Conservation (phyloP, 2,888 invertebrate species). For the Yponomeuta plumbellus region DNA sequence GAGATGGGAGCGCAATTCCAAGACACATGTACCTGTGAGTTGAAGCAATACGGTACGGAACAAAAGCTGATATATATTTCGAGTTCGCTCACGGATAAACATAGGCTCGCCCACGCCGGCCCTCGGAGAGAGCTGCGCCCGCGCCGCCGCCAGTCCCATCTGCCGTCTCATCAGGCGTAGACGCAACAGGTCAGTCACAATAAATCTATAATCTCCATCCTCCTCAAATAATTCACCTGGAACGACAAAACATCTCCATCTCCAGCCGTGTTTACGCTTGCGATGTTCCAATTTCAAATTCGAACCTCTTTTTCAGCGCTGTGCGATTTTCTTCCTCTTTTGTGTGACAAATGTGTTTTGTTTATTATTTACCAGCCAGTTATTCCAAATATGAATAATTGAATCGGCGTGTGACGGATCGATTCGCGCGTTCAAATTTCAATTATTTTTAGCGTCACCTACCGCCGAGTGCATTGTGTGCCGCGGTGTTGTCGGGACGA, state of each 20-base stretch:
- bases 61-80: conserved; percentile 71
- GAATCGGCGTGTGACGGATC: background rate
- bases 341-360: conserved; percentile 5
- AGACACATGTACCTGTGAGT: conserved; percentile 5
- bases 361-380: conserved; percentile 12
- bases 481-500: conserved; percentile 41
- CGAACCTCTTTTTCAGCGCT: conserved; percentile 11
- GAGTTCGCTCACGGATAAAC: conserved; percentile 72
- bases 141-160: conserved; percentile 55
- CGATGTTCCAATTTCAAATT: conserved; percentile 3
- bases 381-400: conserved; percentile 3
- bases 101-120: conserved; percentile 67
- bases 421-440: conserved; percentile 21
- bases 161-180: conserved; percentile 59
- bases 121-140: conserved; percentile 41
- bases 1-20: background rate
- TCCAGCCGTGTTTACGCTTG: background rate
- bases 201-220: background rate
- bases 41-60: conserved; percentile 28
- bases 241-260: background rate
- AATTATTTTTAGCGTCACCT: conserved; percentile 56
- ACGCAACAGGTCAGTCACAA: conserved; percentile 63
- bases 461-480: conserved; percentile 64
- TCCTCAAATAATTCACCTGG: background rate
- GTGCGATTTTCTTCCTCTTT: conserved; percentile 6